Conservation (phyloP, 2,888 invertebrate genomes). For the Tethea ocularis region DNA sequence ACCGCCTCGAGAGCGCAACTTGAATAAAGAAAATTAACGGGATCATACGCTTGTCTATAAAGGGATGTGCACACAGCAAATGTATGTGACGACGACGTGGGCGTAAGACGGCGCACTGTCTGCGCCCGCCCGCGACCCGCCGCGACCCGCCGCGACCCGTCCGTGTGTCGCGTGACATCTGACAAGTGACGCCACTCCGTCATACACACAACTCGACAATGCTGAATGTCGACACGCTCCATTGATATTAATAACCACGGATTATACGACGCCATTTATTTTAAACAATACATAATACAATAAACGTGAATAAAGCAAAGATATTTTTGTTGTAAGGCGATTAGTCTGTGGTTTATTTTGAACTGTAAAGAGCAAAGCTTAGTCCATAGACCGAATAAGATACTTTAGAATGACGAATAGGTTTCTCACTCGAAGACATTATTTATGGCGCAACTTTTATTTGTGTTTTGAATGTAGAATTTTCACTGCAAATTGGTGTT, state of each 20-base stretch:
- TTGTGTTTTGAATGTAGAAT: too few relatives aligned
- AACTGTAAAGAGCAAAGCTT: neutral
- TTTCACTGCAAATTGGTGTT: too few relatives aligned
- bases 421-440: neutral
- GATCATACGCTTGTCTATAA: neutral
- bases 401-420: neutral
- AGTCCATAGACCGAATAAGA: neutral
- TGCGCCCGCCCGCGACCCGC: neutral
- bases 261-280: conserved; percentile 32
- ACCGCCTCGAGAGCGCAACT: neutral
- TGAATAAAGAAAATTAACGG: neutral
- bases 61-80: neutral
- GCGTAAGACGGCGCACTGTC: neutral
- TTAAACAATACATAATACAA: conserved; percentile 12
- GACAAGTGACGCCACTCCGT: conserved; percentile 38
- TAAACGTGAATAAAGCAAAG: conserved; percentile 1
- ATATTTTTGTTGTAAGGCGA: neutral
- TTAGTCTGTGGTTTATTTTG: neutral
- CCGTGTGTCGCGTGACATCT: conserved; percentile 29
- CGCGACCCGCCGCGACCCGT: conserved; percentile 7
- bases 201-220: conserved; percentile 23
- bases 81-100: neutral
- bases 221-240: conserved; percentile 15
- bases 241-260: conserved; percentile 29
- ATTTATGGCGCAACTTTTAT: neutral